These are phyloP conservation scores for Dendropsophus ebraccatus DNA, from an alignment of 2,113 vertebrate genomes.

Conservation along the genomic window DNA sequence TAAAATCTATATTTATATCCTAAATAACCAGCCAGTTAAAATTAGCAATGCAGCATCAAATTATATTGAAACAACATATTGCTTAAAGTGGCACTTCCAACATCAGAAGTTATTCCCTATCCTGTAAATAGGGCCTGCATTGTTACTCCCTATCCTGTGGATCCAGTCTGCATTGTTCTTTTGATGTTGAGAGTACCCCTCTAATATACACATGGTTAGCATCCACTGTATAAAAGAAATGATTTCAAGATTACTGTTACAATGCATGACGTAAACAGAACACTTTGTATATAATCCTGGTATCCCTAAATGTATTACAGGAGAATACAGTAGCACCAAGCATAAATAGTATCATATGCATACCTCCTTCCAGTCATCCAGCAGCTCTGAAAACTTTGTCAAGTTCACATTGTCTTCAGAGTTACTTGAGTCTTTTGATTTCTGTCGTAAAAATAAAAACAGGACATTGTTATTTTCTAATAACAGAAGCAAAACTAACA, in stretches of 20 bases:
- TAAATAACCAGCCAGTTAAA: too few relatives aligned
- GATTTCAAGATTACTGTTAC: not conserved
- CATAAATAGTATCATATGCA: not conserved
- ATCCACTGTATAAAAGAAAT: not conserved
- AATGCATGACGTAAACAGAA: not conserved
- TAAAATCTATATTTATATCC: too few relatives aligned
- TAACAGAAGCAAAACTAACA: not conserved
- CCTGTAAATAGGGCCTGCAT: too few relatives aligned
- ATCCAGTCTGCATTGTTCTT: too few relatives aligned
- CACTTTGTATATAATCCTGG: not conserved
- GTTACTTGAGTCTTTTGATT: not conserved
- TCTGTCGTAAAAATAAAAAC: not conserved
- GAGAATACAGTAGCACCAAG: not conserved
- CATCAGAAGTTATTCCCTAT: too few relatives aligned
- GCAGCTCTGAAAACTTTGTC: slow-evolving; percentile 1
- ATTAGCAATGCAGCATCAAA: too few relatives aligned
- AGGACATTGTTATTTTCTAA: not conserved
- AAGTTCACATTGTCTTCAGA: not conserved
- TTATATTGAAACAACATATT: too few relatives aligned
- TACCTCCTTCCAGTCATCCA: slow-evolving; percentile 36
- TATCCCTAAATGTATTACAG: not conserved
- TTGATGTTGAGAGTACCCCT: too few relatives aligned
- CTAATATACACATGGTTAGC: not conserved
- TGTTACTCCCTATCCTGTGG: too few relatives aligned
- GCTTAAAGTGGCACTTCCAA: too few relatives aligned